Percentiles rank a stretch among this genome's conserved stretches.
Conservation (phyloP, 2,797 vertebrate genomes). For the Heliangelus exortis region DNA sequence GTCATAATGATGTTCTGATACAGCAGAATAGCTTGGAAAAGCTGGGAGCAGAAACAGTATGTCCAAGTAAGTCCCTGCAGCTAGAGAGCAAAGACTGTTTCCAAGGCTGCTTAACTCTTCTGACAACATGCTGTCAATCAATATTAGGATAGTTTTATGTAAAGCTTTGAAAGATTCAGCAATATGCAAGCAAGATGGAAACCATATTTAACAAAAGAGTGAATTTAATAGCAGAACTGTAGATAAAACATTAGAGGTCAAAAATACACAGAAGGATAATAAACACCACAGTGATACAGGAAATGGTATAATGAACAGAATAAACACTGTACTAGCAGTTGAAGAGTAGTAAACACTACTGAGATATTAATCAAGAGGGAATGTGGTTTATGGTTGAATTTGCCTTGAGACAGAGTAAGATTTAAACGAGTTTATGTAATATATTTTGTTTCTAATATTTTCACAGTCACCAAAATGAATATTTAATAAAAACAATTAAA, state of each 20-base stretch:
- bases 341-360: constrained; percentile 55
- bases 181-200: background rate
- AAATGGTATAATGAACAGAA: constrained; percentile 73
- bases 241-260: constrained; percentile 74
- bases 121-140: background rate
- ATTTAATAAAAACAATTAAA: constrained; percentile 80
- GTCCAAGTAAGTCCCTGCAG: background rate
- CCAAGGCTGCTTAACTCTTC: background rate
- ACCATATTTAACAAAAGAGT: background rate
- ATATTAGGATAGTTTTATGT: background rate
- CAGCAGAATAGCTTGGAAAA: background rate
- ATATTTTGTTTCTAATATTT: constrained; percentile 76
- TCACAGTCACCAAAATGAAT: constrained; percentile 76
- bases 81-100: background rate
- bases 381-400: constrained; percentile 63
- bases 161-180: background rate
- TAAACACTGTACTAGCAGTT: constrained; percentile 66
- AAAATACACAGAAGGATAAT: constrained; percentile 76
- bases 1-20: background rate
- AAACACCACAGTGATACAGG: constrained; percentile 66
- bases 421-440: constrained; percentile 73
- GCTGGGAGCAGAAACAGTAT: background rate
- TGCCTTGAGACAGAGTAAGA: constrained; percentile 64
- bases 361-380: constrained; percentile 74
- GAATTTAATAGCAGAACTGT: constrained; percentile 49